Conservation (phyloP, 2,113 vertebrate species). For the Psittacula cyanocephala region DNA sequence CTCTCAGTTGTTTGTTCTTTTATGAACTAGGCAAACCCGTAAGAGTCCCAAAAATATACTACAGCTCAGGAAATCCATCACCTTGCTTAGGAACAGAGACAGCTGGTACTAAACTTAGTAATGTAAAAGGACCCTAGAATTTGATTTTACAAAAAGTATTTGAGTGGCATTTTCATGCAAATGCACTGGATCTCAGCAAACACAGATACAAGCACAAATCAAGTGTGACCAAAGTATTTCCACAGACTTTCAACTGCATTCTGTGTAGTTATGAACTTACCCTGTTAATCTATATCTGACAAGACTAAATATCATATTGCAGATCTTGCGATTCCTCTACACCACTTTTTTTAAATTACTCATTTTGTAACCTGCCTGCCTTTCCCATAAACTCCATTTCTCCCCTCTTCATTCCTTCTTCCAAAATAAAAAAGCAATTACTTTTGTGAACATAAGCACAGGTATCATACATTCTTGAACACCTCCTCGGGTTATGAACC, state of each 20-base stretch:
- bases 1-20: not conserved
- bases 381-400: not conserved
- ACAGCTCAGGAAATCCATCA: not conserved
- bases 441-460: not conserved
- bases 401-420: not conserved
- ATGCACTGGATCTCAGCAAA: not conserved
- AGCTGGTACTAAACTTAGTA: not conserved
- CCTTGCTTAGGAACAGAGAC: not conserved
- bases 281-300: not conserved
- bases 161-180: not conserved
- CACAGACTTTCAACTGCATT: not conserved
- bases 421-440: not conserved
- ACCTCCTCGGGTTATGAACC: not conserved
- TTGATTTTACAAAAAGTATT: not conserved
- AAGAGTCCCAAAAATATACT: not conserved
- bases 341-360: not conserved
- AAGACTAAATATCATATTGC: not conserved
- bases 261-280: not conserved
- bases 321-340: not conserved
- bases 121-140: not conserved
- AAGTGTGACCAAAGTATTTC: not conserved
- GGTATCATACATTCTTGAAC: not conserved
- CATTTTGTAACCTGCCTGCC: not conserved
- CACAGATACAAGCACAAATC: not conserved
- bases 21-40: not conserved